These are phyloP conservation scores for Psammodynastes pulverulentus DNA, from an alignment of 2,113 vertebrate species.

Conservation along the genomic window DNA sequence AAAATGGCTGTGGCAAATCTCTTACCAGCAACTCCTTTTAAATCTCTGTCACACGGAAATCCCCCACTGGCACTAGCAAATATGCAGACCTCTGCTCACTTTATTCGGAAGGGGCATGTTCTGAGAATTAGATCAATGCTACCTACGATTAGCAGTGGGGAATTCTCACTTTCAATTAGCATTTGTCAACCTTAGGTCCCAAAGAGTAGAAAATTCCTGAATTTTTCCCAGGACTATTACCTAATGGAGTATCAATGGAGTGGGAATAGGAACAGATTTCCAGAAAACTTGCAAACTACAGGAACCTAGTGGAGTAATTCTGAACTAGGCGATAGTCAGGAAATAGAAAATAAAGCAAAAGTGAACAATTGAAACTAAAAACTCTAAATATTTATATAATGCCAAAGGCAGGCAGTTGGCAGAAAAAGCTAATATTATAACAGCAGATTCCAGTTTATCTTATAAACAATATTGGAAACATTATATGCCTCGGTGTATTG, in stretches of 20 bases:
- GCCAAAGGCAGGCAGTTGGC: background rate
- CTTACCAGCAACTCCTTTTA: background rate
- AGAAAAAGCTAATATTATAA: background rate
- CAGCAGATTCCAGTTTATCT: too few relatives aligned
- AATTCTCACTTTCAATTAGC: background rate
- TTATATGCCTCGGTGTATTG: too few relatives aligned
- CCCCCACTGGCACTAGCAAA: background rate
- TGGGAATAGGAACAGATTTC: too few relatives aligned
- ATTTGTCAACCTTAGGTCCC: background rate
- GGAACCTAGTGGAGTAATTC: background rate
- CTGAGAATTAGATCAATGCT: background rate
- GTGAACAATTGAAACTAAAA: background rate
- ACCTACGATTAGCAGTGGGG: too few relatives aligned
- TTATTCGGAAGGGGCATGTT: background rate
- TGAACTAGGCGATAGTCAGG: background rate
- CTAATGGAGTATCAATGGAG: background rate
- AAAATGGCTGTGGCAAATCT: background rate
- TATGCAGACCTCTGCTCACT: background rate
- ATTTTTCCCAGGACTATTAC: background rate
- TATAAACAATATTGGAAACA: background rate
- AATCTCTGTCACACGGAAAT: background rate
- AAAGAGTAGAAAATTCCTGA: background rate
- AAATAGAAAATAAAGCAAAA: background rate
- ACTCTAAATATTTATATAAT: background rate
- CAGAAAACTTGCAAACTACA: background rate